Evolutionary conservation across 2,113 vertebrate genomes (phyloP), one percentile per base, ranked within the genome.

Genomic region (Plecturocebus donacophilus): DNA sequence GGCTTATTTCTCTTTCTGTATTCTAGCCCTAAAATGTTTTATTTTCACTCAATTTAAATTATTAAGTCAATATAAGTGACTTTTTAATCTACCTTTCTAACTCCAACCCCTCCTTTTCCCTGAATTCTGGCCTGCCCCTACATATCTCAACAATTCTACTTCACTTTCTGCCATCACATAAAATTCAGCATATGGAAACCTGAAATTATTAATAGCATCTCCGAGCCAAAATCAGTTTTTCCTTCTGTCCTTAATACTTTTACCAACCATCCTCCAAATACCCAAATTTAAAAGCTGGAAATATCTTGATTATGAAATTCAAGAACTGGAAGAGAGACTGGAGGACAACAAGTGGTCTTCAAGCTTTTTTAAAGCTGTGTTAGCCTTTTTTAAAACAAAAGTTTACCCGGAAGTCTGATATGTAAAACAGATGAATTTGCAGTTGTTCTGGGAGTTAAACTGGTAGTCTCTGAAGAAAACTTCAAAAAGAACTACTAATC

Each of bases 401-500:
- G 58, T 54, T 94, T 91, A 75, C 45, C 81, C 54, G 49, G 13
- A 95, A 86, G 47, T 80, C 32, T 80, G 42, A 84, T 93, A 93
- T 32, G 32, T 87, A 82, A 93, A 88, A 94, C 35, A 91, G 85
- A 84, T 83, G 90, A 86, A 84, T 71, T 20, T 73, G 70, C 58
- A 87, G 70, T 88, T 88, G 64, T 84, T 84, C 70, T 71, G 27
- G 42, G 66, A 87, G 38, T 91, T 91, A 93, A 94, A 93, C 6
- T 25, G 2, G 45, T 80, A 77, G 52, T 88, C 89, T 93, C 76
- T 75, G 32, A 94, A 95, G 89, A 68, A 71, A 93, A 86, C 87
- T 95, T 97, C 91, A 96, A 90, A 97, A 97, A 66, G 52, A 40
- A n/a, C 27, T 32, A 86, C 47, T 95, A 92, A 94, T 87, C 58